These are phyloP conservation scores for Orussus abietinus DNA, from an alignment of 1,140 invertebrate genomes.

Conservation along the genomic window DNA sequence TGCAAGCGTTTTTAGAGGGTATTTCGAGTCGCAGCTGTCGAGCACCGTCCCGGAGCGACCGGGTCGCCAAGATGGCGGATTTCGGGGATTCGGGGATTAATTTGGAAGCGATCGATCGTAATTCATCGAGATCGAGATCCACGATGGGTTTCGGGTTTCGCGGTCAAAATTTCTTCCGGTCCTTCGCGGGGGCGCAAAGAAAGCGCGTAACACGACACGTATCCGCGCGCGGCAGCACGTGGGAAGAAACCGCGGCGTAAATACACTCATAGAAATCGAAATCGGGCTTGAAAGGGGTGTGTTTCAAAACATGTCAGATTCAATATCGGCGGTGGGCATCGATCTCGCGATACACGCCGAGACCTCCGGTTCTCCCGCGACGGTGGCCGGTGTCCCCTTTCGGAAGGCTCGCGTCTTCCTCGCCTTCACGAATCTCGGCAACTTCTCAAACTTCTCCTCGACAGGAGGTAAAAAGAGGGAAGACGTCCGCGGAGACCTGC, in stretches of 20 bases:
- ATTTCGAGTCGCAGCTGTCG: no score
- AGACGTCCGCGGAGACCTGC: no score
- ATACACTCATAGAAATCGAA: conserved; percentile 48
- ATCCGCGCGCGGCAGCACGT: conserved; percentile 44
- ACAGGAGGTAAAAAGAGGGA: no score
- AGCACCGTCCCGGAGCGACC: no score
- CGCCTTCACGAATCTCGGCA: no score
- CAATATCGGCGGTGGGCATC: conserved; percentile 48
- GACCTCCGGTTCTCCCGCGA: no score
- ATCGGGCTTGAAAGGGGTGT: conserved; percentile 44
- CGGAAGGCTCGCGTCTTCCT: not conserved
- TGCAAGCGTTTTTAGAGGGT: no score
- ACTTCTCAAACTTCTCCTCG: no score
- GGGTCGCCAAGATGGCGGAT: no score
- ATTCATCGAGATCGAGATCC: conserved; percentile 20
- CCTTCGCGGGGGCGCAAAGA: conserved; percentile 22
- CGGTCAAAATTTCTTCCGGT: conserved; percentile 50
- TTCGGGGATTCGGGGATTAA: no score
- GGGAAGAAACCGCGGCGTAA: conserved; percentile 46
- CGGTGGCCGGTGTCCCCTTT: not conserved
- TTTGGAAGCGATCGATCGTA: no score
- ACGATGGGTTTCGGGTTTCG: conserved; percentile 33
- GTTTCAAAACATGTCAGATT: conserved; percentile 55
- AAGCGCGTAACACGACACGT: conserved; percentile 46
- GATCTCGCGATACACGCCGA: conserved; percentile 32